Evolutionary conservation across 2,888 invertebrate species (phyloP).

Genomic region (Mesorhabditis spiculigera): DNA sequence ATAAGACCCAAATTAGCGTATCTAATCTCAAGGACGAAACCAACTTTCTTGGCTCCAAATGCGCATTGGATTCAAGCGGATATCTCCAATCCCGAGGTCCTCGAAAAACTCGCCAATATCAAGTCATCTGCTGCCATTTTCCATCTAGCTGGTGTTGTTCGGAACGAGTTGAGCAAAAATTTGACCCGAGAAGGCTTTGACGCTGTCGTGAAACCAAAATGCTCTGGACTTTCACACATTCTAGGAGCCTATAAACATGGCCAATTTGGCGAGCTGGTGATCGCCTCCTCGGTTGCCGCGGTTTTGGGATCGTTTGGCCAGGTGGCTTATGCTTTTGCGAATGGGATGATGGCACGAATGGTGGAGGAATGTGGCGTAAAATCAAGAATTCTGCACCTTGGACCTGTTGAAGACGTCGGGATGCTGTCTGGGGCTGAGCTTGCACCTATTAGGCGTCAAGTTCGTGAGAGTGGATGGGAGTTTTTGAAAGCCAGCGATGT

Average conservation of each 20-base stretch:
- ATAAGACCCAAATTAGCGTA: conserved; percentile 16
- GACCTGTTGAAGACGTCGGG: conserved; percentile 46
- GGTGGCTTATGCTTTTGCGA: conserved; percentile 47
- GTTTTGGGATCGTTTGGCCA: conserved; percentile 50
- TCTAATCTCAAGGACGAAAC: conserved; percentile 15
- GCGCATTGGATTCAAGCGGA: conserved; percentile 5
- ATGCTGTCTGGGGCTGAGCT: conserved; percentile 47
- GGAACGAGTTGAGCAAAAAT: conserved; percentile 26
- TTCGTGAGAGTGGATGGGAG: conserved; percentile 39
- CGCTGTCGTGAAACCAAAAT: conserved; percentile 31
- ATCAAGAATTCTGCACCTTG: conserved; percentile 30
- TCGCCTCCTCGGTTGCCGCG: conserved; percentile 43
- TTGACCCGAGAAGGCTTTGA: conserved; percentile 22
- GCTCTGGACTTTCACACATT: conserved; percentile 35
- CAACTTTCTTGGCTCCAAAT: conserved; percentile 6
- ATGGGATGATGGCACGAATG: conserved; percentile 37
- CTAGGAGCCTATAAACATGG: conserved; percentile 7
- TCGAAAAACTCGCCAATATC: too few relatives aligned
- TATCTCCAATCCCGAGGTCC: conserved; percentile 6
- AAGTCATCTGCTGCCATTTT: conserved; percentile 27
- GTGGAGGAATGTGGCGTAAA: conserved; percentile 18
- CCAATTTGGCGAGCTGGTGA: conserved; percentile 13
- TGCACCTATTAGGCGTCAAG: conserved; percentile 28
- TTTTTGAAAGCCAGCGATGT: conserved; percentile 27
- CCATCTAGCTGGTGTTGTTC: conserved; percentile 45